Evolutionary conservation across 2,797 vertebrate genomes (phyloP).

Genomic region (Pseudomugil gertrudae): DNA sequence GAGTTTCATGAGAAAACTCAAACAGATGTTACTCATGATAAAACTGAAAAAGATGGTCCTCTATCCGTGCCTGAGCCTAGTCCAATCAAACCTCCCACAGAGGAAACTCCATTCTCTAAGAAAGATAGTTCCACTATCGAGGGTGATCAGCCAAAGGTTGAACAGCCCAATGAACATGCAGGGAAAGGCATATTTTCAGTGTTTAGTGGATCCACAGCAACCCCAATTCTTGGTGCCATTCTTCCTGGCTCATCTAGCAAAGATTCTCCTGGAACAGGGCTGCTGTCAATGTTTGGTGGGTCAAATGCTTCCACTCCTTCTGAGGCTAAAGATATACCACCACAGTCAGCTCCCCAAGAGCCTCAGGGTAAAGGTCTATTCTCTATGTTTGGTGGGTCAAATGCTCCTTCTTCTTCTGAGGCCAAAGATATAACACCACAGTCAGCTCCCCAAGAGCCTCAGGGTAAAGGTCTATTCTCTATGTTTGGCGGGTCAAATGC

Average conservation of each 20-base stretch:
- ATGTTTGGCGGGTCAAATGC: conserved; percentile 78
- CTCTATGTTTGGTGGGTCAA: conserved; percentile 79
- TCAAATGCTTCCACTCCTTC: conserved; percentile 64
- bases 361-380: conserved; percentile 75
- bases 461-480: conserved; percentile 78
- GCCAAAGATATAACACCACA: conserved; percentile 47
- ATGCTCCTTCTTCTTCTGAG: conserved; percentile 55
- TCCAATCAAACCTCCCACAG: conserved; percentile 29
- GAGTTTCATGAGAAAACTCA: conserved; percentile 24
- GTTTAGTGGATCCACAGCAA: conserved; percentile 65
- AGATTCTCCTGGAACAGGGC: conserved; percentile 76
- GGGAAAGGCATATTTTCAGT: conserved; percentile 75
- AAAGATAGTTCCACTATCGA: conserved; percentile 45
- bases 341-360: conserved; percentile 63
- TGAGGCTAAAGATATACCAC: conserved; percentile 49
- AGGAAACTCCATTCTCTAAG: conserved; percentile 41
- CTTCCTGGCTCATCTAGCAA: conserved; percentile 80
- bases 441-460: conserved; percentile 64
- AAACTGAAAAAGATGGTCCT: conserved; percentile 27
- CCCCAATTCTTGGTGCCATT: conserved; percentile 75
- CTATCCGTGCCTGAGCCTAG: conserved; percentile 25
- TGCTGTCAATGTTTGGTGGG: conserved; percentile 90
- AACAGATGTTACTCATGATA: conserved; percentile 22
- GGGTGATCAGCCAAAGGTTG: conserved; percentile 56
- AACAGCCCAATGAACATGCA: conserved; percentile 67